Percentiles rank a stretch among this genome's conserved stretches.
Conservation (phyloP, 2,888 invertebrate species). For the Timandra comae region DNA sequence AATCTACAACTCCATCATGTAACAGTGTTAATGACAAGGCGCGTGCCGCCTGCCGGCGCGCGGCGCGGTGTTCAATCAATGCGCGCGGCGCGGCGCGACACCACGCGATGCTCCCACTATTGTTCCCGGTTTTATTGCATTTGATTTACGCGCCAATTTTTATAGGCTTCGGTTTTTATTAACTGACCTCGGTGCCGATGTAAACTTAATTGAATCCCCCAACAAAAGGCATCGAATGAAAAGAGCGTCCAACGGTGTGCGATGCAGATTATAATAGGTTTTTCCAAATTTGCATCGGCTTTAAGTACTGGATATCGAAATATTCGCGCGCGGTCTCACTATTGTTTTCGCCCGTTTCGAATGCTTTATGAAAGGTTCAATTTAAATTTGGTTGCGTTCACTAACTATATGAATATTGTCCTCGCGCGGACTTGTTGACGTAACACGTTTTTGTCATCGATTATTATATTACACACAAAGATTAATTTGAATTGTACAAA, state of each 20-base stretch:
- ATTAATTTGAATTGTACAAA: no score
- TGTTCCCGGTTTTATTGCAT: constrained; percentile 71
- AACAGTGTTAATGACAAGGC: no score
- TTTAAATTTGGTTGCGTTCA: constrained; percentile 10
- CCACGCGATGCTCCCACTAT: constrained; percentile 43
- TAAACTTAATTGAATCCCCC: constrained; percentile 75
- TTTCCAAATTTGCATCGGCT: constrained; percentile 69
- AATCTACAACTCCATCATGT: no score
- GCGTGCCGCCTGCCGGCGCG: neutral
- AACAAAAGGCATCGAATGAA: constrained; percentile 74
- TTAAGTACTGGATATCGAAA: constrained; percentile 64
- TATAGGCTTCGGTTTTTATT: constrained; percentile 74
- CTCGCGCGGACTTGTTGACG: no score
- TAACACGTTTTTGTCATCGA: no score
- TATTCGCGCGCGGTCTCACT: constrained; percentile 58
- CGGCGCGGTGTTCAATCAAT: neutral
- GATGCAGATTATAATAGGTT: constrained; percentile 74
- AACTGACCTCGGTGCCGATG: constrained; percentile 74
- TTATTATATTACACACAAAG: no score
- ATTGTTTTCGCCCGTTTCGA: constrained; percentile 42
- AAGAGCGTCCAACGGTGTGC: constrained; percentile 73
- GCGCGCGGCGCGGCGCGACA: neutral
- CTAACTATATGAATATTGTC: neutral
- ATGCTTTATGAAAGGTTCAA: constrained; percentile 29
- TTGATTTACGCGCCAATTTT: constrained; percentile 74